phyloP scores from a whole-genome alignment of 2,888 invertebrate genomes.

The Gnatocerus cornutus region DNA sequence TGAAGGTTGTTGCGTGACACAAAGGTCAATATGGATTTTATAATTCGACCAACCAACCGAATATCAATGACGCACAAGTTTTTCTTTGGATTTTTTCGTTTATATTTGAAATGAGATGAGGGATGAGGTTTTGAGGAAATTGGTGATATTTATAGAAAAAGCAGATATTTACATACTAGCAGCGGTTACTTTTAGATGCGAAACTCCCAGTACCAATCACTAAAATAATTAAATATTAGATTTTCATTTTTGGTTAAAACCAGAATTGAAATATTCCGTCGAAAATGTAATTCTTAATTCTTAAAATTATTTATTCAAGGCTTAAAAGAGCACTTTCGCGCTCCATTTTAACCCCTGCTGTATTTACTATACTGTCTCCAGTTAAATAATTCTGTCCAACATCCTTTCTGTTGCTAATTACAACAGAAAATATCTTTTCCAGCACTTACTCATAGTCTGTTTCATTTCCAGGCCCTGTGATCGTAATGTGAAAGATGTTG shows the following conservation, averaged over 20 bases:
- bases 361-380: too few relatives aligned
- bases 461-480: conserved; percentile 78
- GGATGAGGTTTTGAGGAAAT: conserved; percentile 5
- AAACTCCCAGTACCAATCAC: too few relatives aligned
- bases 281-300: background rate
- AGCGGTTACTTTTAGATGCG: too few relatives aligned
- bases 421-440: background rate
- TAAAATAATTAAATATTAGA: too few relatives aligned
- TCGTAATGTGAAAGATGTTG: conserved; percentile 82
- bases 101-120: background rate
- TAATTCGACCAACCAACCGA: conserved; percentile 51
- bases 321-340: too few relatives aligned
- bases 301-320: too few relatives aligned
- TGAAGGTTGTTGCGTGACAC: conserved; percentile 54
- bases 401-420: background rate
- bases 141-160: background rate
- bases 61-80: conserved; percentile 49
- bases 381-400: too few relatives aligned
- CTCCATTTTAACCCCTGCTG: too few relatives aligned
- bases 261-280: too few relatives aligned
- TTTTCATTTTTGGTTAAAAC: too few relatives aligned
- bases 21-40: conserved; percentile 57
- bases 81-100: conserved; percentile 15
- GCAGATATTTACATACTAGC: too few relatives aligned
- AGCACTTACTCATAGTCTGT: background rate